These are phyloP conservation scores for Myocastor coypus DNA, from an alignment of 2,113 vertebrate species.

Conservation along the genomic window DNA sequence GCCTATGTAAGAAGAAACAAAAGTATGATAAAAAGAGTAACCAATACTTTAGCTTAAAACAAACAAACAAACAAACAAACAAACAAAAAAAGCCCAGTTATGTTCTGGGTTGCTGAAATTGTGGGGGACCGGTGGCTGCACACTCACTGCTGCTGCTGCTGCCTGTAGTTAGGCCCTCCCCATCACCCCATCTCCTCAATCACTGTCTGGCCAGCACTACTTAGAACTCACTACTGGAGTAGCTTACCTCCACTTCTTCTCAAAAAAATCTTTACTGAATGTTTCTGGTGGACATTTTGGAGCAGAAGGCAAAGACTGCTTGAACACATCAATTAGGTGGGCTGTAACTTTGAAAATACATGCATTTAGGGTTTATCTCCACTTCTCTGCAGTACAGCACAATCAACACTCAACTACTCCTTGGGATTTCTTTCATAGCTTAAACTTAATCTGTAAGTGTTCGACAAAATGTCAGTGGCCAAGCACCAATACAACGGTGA, in stretches of 20 bases:
- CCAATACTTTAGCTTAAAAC: background rate
- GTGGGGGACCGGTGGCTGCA: background rate
- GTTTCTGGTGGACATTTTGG: background rate
- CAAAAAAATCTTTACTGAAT: slow-evolving; percentile 24
- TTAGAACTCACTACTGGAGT: background rate
- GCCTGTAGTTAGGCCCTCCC: fast-evolving
- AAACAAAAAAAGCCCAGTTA: background rate
- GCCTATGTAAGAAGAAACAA: slow-evolving; percentile 74
- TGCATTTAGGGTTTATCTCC: background rate
- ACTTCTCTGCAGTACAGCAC: background rate
- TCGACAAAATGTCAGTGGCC: background rate
- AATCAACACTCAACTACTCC: background rate
- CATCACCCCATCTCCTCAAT: background rate
- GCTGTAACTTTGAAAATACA: slow-evolving; percentile 80
- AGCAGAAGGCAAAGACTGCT: slow-evolving; percentile 67
- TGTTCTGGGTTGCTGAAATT: background rate
- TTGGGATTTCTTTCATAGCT: background rate
- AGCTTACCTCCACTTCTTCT: slow-evolving; percentile 82
- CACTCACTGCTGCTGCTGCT: background rate
- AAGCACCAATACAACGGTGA: background rate
- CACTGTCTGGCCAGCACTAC: background rate
- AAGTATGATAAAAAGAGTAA: background rate
- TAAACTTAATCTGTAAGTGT: background rate
- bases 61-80: no score
- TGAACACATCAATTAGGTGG: slow-evolving; percentile 80